phyloP scores from a whole-genome alignment of 2,888 invertebrate genomes.

The Lobophora halterata region DNA sequence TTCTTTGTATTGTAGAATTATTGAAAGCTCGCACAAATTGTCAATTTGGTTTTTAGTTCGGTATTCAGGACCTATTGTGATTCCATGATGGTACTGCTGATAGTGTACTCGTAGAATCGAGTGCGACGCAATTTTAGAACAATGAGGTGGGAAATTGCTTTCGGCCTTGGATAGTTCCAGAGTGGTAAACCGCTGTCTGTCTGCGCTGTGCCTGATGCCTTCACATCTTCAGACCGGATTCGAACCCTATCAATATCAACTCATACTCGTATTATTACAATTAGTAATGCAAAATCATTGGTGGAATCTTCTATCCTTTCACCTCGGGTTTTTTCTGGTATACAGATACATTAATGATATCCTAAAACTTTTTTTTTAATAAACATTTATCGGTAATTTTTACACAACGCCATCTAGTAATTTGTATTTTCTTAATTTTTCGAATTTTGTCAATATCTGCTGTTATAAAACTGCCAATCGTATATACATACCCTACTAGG shows the following conservation, averaged over 20 bases:
- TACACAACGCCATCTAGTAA: no score
- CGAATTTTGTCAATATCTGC: no score
- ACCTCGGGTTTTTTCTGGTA: no score
- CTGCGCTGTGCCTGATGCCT: constrained; percentile 17
- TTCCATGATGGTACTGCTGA: constrained; percentile 46
- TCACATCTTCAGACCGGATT: constrained; percentile 4
- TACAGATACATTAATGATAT: no score
- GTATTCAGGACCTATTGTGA: constrained; percentile 48
- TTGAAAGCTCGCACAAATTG: background rate
- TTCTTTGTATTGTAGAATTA: background rate
- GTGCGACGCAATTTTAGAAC: constrained; percentile 66
- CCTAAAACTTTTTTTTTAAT: no score
- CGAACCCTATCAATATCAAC: background rate
- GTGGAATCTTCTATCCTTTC: no score
- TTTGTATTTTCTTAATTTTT: no score
- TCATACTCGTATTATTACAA: no score
- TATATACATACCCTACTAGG: no score
- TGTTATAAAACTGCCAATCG: no score
- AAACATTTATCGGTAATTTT: no score
- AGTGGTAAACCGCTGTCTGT: constrained; percentile 26
- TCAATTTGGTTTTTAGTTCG: constrained; percentile 26
- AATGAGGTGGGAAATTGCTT: constrained; percentile 70
- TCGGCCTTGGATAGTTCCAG: constrained; percentile 33
- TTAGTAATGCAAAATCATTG: no score
- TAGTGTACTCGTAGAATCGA: constrained; percentile 35